Conservation (phyloP, 35 echinoderm and acorn worm genomes). For the Apostichopus japonicus region DNA sequence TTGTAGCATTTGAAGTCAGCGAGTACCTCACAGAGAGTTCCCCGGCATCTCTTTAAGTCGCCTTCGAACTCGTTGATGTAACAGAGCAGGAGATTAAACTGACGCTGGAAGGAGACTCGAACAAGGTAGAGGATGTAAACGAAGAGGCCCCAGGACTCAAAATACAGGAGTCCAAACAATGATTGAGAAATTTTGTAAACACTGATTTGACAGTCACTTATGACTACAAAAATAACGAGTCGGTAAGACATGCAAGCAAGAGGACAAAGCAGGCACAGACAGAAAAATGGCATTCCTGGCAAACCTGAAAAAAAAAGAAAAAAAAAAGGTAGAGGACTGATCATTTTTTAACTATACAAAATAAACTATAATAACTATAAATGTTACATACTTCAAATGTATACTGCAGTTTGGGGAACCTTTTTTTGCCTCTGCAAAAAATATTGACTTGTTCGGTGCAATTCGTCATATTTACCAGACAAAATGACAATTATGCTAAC, state of each 20-base stretch:
- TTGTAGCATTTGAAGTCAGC: constrained; percentile 22
- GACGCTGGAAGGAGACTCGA: constrained; percentile 14
- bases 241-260: background rate
- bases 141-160: background rate
- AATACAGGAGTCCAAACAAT: background rate
- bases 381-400: too few relatives aligned
- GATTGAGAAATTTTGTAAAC: background rate
- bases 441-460: too few relatives aligned
- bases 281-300: background rate
- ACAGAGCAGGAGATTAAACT: constrained; percentile 3
- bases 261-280: background rate
- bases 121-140: background rate
- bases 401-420: too few relatives aligned
- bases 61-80: constrained; percentile 21
- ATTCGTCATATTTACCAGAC: too few relatives aligned
- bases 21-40: background rate
- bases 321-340: too few relatives aligned
- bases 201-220: background rate
- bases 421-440: too few relatives aligned
- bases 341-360: too few relatives aligned
- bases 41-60: background rate
- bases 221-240: background rate
- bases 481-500: too few relatives aligned
- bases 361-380: too few relatives aligned
- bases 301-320: background rate